phyloP scores from a whole-genome alignment of 2,797 vertebrate genomes.

The Mormyrops attenuatus region DNA sequence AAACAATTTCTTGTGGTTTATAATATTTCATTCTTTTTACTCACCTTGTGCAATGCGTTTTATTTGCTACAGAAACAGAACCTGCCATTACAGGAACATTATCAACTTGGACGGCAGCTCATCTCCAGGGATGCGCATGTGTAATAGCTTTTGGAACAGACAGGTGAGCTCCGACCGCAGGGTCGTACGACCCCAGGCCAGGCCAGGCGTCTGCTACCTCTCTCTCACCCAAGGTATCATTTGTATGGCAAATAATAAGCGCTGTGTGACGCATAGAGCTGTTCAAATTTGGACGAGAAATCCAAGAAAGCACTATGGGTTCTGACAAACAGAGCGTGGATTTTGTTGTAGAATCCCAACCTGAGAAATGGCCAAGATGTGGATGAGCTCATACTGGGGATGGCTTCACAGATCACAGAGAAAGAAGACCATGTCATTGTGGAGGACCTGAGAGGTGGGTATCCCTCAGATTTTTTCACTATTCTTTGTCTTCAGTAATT shows the following conservation, averaged over 20 bases:
- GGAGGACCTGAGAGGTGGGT: constrained; percentile 83
- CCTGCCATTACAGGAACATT: constrained; percentile 63
- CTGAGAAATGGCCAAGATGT: constrained; percentile 59
- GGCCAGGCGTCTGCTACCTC: background rate
- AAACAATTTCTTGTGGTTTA: background rate
- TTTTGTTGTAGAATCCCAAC: constrained; percentile 60
- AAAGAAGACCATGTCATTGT: constrained; percentile 78
- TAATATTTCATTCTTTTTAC: background rate
- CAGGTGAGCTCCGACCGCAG: constrained; percentile 56
- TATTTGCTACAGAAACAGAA: constrained; percentile 60
- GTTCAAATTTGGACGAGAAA: background rate
- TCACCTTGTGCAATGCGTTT: background rate
- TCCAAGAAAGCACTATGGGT: background rate
- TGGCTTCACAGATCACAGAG: constrained; percentile 90
- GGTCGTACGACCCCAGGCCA: background rate
- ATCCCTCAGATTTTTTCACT: background rate
- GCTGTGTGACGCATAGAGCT: background rate
- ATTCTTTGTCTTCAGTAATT: background rate
- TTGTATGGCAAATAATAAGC: background rate
- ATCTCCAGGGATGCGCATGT: constrained; percentile 73
- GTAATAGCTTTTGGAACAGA: constrained; percentile 92
- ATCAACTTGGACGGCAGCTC: constrained; percentile 37
- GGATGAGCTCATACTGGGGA: constrained; percentile 83
- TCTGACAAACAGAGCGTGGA: background rate
- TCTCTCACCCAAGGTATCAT: background rate